Base-by-base conservation (phyloP, 1,140 invertebrate species). In the Hirudo medicinalis region DNA sequence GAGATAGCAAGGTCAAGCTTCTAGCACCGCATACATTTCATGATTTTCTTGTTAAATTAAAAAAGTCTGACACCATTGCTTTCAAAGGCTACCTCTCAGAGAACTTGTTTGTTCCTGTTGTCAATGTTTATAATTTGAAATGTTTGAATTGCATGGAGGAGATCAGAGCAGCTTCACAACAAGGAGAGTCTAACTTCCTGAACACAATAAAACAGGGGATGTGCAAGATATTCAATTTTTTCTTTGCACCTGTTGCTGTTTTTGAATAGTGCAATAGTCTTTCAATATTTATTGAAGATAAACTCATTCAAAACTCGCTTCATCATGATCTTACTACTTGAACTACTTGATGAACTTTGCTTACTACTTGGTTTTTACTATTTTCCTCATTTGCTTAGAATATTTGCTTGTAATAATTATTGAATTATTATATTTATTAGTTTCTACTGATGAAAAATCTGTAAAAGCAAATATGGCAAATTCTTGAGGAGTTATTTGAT, bases 11-110 rank as follows among this genome's bases (percentile, higher is more conserved):
- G 22, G 22, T 72, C n/a, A 70, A 69, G 32, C 32, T 73, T 6
- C 20, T 54, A 22, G 69, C 69, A 17, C 69, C 72, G 17, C 69
- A 73, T 27, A 71, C 67, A 68, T 73, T 71, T 57, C 20, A 53
- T 36, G 72, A 73, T 27, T 54, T 54, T 20, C 19, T 73, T 49
- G 25, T 71, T 25, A 66, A 71, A 43, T 20, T 73, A 40, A 43
- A 67, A 25, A n/a, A 22, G 15, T 27, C 8, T 25, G 69, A 73
- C 25, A 36, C 5, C n/a, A 71, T 73, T 25, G 11, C 17, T 27
- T 73, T 73, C 36, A 68, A 68, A 22, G 72, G 67, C 5, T 60
- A 43, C 29, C 72, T 73, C 29, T 43, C 13, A 0, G 69, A 54
- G 6, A 70, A 70, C 43, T 54, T 70, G 6, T 3, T 36, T 49